Conservation (phyloP, 2,888 invertebrate species). For the Cephus nigrinus region DNA sequence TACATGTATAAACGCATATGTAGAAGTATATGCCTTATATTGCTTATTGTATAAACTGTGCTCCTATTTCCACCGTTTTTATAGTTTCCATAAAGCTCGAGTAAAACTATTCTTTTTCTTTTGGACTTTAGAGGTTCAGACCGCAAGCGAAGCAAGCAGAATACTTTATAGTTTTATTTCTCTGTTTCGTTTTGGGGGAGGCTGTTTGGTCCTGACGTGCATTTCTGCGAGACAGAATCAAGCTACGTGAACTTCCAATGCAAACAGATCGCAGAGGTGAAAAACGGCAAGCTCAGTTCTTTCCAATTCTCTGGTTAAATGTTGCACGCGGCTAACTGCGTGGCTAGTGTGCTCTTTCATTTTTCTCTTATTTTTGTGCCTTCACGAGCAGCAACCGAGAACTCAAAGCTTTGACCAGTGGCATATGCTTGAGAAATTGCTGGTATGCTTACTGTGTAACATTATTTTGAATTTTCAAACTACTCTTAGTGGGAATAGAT, state of each 20-base stretch:
- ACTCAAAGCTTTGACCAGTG: constrained; percentile 48
- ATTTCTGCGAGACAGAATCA: neutral
- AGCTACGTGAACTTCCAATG: neutral
- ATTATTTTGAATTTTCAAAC: neutral
- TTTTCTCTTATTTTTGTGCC: neutral
- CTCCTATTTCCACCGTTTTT: constrained; percentile 13
- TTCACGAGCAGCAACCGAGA: neutral
- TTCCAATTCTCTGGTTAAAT: neutral
- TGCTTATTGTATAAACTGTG: constrained; percentile 18
- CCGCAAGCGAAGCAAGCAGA: neutral
- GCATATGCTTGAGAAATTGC: constrained; percentile 18
- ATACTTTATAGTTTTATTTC: neutral
- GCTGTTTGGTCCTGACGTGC: neutral
- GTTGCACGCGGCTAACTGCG: too few relatives aligned
- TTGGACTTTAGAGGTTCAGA: neutral
- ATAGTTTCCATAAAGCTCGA: constrained; percentile 10
- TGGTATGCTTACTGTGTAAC: neutral
- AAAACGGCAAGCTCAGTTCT: neutral
- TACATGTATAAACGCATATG: neutral
- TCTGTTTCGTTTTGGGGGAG: neutral
- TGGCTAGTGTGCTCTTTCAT: too few relatives aligned
- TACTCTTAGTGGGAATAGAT: neutral
- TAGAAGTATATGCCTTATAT: neutral
- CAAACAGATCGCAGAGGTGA: neutral
- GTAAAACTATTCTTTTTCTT: constrained; percentile 6